phyloP scores from a whole-genome alignment of 2,797 vertebrate genomes.

The Chaetophractus vellerosus region DNA sequence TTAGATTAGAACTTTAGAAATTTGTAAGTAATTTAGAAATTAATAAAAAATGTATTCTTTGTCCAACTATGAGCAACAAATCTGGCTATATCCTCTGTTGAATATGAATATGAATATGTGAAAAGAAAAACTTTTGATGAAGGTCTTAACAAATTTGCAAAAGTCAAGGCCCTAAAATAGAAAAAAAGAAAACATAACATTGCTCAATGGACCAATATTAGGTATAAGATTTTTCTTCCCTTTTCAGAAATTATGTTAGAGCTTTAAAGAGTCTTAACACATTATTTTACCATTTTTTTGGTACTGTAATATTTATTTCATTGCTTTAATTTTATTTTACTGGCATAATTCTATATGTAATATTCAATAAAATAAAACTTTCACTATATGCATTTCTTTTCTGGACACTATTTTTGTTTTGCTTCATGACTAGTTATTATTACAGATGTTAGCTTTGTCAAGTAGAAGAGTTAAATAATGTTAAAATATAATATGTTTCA shows the following conservation, averaged over 20 bases:
- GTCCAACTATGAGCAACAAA: neutral
- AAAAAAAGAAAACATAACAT: neutral
- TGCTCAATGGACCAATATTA: neutral
- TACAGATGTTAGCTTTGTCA: neutral
- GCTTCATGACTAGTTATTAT: neutral
- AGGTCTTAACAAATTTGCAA: neutral
- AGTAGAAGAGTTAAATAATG: neutral
- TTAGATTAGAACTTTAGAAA: neutral
- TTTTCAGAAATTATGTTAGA: neutral
- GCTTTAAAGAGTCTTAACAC: neutral
- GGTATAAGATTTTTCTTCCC: neutral
- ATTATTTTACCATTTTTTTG: neutral
- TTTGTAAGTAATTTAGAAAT: too few relatives aligned
- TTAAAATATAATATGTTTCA: neutral
- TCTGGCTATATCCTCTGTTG: neutral
- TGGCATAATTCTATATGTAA: neutral
- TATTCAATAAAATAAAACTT: neutral
- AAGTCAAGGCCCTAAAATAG: neutral
- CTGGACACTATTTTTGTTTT: neutral
- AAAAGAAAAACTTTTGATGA: neutral
- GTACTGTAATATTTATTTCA: neutral
- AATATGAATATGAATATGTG: neutral
- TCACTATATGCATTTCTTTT: neutral
- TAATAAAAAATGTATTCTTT: neutral
- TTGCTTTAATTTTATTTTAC: neutral